phyloP scores from a whole-genome alignment of 2,113 vertebrate species.

The Fregetta grallaria region DNA sequence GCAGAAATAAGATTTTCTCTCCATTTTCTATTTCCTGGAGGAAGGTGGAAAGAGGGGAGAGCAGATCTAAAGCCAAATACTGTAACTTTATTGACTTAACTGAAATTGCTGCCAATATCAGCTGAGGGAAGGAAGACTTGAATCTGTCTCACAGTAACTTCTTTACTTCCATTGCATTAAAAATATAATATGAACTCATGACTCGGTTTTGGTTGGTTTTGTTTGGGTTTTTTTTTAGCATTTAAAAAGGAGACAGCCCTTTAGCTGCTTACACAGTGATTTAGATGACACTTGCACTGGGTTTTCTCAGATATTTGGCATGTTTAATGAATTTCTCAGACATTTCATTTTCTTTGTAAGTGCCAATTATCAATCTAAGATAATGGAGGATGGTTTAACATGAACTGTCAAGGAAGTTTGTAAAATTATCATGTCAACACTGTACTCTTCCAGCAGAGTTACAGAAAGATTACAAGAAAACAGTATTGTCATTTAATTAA shows the following conservation, averaged over 20 bases:
- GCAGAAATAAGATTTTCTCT: not conserved
- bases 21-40: not conserved
- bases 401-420: conserved; percentile 72
- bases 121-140: not conserved
- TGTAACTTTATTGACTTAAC: not conserved
- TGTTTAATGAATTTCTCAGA: conserved; percentile 19
- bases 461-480: conserved; percentile 68
- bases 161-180: not conserved
- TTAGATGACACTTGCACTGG: not conserved
- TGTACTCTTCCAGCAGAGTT: conserved; percentile 58
- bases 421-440: conserved; percentile 69
- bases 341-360: conserved; percentile 52
- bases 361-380: conserved; percentile 62
- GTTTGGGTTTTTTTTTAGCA: not conserved
- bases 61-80: not conserved
- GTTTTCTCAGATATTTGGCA: not conserved
- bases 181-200: not conserved
- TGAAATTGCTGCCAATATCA: not conserved
- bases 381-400: conserved; percentile 61
- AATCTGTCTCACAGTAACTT: not conserved
- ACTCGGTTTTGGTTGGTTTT: not conserved
- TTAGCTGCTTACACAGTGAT: not conserved
- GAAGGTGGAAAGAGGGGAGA: not conserved
- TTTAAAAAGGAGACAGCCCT: not conserved
- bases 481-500: conserved; percentile 70